Evolutionary conservation across 2,888 invertebrate genomes (phyloP).

Genomic region (Sceliomorpha sp.): DNA sequence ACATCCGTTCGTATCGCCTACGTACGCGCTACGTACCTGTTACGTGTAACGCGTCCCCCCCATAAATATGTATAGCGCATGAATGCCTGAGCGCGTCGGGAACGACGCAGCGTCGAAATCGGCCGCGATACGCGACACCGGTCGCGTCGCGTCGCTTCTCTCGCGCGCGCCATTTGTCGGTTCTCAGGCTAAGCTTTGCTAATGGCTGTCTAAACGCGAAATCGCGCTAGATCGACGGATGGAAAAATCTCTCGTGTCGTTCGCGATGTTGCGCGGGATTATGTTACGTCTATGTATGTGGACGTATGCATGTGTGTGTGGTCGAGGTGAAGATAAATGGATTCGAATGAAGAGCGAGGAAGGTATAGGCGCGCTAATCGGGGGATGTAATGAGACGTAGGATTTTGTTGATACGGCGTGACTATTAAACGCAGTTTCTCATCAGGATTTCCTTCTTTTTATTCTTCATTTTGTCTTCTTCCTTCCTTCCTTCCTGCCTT

Average conservation of each 20-base stretch:
- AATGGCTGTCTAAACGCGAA: constrained; percentile 22
- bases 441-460: too few relatives aligned
- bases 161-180: constrained; percentile 15
- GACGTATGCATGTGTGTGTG: neutral
- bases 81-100: constrained; percentile 74
- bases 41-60: constrained; percentile 61
- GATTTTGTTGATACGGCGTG: constrained; percentile 7
- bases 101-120: constrained; percentile 40
- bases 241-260: neutral
- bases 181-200: constrained; percentile 45
- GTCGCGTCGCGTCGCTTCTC: too few relatives aligned
- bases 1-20: too few relatives aligned
- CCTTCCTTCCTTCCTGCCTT: too few relatives aligned
- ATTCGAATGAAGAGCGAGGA: constrained; percentile 2
- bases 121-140: too few relatives aligned
- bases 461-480: too few relatives aligned
- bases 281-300: too few relatives aligned
- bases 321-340: constrained; percentile 7
- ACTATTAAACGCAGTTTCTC: too few relatives aligned
- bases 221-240: constrained; percentile 2
- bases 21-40: constrained; percentile 39
- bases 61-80: constrained; percentile 79
- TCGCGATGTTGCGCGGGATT: neutral
- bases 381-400: too few relatives aligned
- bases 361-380: constrained; percentile 4